A percentile compares a stretch with the other conserved stretches of the same genome.
phyloP scores from a whole-genome alignment of 2,113 vertebrate genomes.

The Lipotes vexillifer region DNA sequence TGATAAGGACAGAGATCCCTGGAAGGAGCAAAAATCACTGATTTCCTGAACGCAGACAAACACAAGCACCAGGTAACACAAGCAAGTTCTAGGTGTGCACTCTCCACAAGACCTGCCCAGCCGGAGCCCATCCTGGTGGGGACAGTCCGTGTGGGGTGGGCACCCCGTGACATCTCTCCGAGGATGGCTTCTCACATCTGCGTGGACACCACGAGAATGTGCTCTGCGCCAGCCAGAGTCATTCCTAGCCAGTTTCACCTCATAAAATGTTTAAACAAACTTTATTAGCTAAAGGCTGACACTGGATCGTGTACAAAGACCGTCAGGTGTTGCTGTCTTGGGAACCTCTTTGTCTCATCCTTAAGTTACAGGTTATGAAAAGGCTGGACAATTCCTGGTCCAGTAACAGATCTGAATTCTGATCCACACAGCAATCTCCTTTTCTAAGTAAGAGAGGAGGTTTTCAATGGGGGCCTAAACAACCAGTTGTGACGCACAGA shows the following conservation, averaged over 20 bases:
- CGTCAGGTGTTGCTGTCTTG: rapidly evolving
- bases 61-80: not conserved
- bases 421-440: not conserved
- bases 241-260: not conserved
- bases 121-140: rapidly evolving
- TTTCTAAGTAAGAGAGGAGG: too few relatives aligned
- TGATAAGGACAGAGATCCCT: not conserved
- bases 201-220: rapidly evolving
- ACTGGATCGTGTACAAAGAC: not conserved
- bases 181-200: rapidly evolving
- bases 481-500: rapidly evolving
- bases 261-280: not conserved
- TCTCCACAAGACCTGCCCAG: rapidly evolving
- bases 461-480: not conserved
- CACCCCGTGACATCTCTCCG: rapidly evolving
- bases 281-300: not conserved
- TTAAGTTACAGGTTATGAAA: not conserved
- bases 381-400: not conserved
- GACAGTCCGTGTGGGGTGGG: rapidly evolving
- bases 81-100: too few relatives aligned
- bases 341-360: not conserved
- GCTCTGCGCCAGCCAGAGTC: too few relatives aligned
- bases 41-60: not conserved
- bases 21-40: not conserved
- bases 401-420: not conserved